phyloP scores from a whole-genome alignment of 2,113 vertebrate genomes.

The Plecotus auritus region DNA sequence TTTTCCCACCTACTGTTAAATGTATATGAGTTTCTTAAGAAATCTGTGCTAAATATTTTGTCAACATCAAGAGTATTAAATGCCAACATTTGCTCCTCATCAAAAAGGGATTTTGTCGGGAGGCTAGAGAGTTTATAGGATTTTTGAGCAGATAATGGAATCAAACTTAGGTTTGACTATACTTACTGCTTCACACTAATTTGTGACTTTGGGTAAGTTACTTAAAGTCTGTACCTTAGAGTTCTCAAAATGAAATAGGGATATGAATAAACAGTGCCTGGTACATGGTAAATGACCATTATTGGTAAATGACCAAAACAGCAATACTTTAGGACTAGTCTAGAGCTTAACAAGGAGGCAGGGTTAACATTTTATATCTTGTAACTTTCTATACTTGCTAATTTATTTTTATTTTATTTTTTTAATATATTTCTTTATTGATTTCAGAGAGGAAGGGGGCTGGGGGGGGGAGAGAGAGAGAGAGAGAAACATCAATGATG shows the following conservation, averaged over 20 bases:
- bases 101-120: background rate
- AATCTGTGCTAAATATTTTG: background rate
- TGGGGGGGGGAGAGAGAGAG: no score
- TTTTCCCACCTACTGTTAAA: background rate
- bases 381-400: background rate
- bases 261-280: background rate
- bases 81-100: background rate
- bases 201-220: background rate
- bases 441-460: no score
- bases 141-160: background rate
- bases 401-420: no score
- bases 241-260: conserved; percentile 1
- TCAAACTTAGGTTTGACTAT: background rate
- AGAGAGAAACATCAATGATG: no score
- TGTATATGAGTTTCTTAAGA: background rate
- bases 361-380: background rate
- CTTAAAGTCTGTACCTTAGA: background rate
- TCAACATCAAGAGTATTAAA: background rate
- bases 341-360: background rate
- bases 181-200: background rate
- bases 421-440: no score
- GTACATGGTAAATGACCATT: background rate
- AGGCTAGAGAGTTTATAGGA: background rate
- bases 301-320: background rate
- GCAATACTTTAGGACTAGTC: background rate